Conservation (phyloP, 2,113 vertebrate species). For the Notarius quadriscutis region DNA sequence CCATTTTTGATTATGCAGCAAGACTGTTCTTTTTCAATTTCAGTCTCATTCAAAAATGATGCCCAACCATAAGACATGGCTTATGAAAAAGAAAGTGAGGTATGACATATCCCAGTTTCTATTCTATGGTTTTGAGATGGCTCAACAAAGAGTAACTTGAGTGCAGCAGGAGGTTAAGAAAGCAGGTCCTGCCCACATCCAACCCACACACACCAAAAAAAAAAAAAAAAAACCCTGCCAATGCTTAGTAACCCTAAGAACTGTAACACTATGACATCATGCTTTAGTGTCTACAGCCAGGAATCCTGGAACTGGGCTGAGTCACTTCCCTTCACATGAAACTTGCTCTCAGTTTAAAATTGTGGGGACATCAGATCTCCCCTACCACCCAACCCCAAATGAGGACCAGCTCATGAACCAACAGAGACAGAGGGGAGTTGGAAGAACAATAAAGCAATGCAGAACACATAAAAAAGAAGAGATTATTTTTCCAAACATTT, state of each 20-base stretch:
- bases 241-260: constrained; percentile 37
- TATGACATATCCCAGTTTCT: constrained; percentile 16
- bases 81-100: constrained; percentile 24
- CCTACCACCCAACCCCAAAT: constrained; percentile 31
- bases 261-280: constrained; percentile 57
- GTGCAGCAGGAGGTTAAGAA: constrained; percentile 52
- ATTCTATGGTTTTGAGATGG: constrained; percentile 6
- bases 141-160: constrained; percentile 38
- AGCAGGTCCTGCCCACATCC: constrained; percentile 51
- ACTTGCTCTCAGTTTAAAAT: constrained; percentile 63
- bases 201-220: neutral
- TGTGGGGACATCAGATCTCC: constrained; percentile 60
- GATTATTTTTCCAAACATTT: constrained; percentile 44
- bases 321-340: constrained; percentile 62
- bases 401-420: constrained; percentile 53
- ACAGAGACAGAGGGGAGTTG: constrained; percentile 10
- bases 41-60: constrained; percentile 4
- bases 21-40: neutral
- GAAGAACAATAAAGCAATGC: constrained; percentile 35
- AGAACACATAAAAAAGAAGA: constrained; percentile 22
- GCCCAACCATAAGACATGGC: neutral
- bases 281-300: constrained; percentile 47
- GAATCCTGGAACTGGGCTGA: constrained; percentile 64
- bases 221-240: constrained; percentile 35
- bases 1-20: neutral